Evolutionary conservation across 2,888 invertebrate genomes (phyloP), one percentile per base, ranked within the genome.

Genomic region (Biston stratarius): DNA sequence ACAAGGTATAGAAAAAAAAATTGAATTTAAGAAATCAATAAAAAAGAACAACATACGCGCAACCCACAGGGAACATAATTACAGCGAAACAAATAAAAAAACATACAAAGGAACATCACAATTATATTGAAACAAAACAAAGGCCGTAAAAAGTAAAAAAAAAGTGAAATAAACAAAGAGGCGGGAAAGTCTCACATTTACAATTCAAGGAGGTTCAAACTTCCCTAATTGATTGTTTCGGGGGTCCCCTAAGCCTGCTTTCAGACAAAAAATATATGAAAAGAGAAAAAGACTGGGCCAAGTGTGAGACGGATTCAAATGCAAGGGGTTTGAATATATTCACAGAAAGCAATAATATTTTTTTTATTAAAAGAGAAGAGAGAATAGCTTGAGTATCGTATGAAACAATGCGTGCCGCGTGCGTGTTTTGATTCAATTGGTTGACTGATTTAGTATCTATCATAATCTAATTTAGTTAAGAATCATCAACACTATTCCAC

Each of bases 151-250:
- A 49, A 38, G 49, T 49, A 49, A 79, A 83, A 73, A 70, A 74
- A 79, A 73, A 76, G 56, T 63, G 74, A 76, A 78, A 76, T 76
- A 78, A 78, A 83, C 78, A 83, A 83, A 68, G 75, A 77, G 74
- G 66, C 74, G 76, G 73, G 63, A 74, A 79, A 78, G 78, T 77
- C 80, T 77, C 84, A 83, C 88, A 89, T 89, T 90, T 89, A 87
- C 88, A 90, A 89, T 90, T 90, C 88, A 86, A 85, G 85, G 81
- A 85, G 83, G 84, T 84, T 83, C 81, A 82, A 90, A 90, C 84
- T 88, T 89, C 81, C 83, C 81, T 90, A 91, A 91, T 91, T 90
- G 90, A 91, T 91, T 91, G 88, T 91, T 90, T 87, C 80, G 77
- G 83, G 79, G 79, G 77, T 80, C 83, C 82, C 83, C 77, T 85